phyloP scores from a whole-genome alignment of 2,888 invertebrate genomes.

The Athripsodes cinereus region DNA sequence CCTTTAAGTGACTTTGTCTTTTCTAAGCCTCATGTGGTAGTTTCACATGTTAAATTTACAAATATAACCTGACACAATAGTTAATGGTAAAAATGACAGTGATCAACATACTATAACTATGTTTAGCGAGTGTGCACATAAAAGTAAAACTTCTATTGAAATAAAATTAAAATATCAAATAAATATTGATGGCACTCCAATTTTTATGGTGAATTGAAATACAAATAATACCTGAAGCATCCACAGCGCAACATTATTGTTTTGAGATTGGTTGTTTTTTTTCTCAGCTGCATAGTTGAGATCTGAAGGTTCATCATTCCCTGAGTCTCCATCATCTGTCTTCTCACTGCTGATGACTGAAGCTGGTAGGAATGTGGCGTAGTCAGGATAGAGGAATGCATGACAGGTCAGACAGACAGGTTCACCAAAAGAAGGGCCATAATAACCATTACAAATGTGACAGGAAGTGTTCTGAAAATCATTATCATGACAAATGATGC shows the following conservation, averaged over 20 bases:
- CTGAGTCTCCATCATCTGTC: constrained; percentile 87
- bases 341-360: constrained; percentile 50
- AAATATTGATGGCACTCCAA: background rate
- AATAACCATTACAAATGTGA: constrained; percentile 85
- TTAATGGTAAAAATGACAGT: too few species aligned
- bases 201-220: background rate
- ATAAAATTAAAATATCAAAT: background rate
- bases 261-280: constrained; percentile 36
- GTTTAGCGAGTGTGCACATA: too few species aligned
- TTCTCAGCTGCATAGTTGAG: constrained; percentile 52
- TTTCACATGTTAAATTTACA: too few species aligned
- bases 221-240: constrained; percentile 17
- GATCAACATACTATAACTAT: too few species aligned
- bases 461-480: constrained; percentile 61
- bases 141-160: too few species aligned
- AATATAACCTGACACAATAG: too few species aligned
- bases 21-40: too few species aligned
- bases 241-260: constrained; percentile 23
- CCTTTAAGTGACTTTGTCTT: too few species aligned
- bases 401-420: constrained; percentile 91
- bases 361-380: constrained; percentile 50
- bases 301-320: constrained; percentile 89
- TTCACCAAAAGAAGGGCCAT: constrained; percentile 85
- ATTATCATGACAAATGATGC: too few species aligned
- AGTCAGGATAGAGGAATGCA: constrained; percentile 83